Evolutionary conservation across 2,888 invertebrate species (phyloP).

Genomic region (Drosophila borealis): DNA sequence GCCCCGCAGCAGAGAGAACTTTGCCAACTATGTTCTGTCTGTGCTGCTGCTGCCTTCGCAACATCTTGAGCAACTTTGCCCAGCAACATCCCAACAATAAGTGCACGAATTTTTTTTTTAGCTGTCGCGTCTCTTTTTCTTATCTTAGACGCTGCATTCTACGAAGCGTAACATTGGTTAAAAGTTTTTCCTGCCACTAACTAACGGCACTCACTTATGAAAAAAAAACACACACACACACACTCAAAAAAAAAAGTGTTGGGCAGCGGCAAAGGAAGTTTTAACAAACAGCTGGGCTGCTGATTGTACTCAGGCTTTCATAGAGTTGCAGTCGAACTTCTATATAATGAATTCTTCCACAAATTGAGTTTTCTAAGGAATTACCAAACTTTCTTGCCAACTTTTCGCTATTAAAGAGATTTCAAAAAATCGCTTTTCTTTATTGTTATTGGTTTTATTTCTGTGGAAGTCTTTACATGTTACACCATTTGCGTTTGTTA

Average conservation of each 20-base stretch:
- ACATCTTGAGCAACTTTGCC: constrained; percentile 29
- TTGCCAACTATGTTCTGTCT: constrained; percentile 19
- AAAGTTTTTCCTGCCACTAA: constrained; percentile 33
- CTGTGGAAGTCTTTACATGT: neutral
- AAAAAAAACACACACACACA: neutral
- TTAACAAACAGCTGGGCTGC: constrained; percentile 20
- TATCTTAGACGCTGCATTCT: constrained; percentile 47
- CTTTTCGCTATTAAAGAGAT: neutral
- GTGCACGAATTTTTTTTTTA: constrained; percentile 27
- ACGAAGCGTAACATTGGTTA: constrained; percentile 26
- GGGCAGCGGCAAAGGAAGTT: constrained; percentile 15
- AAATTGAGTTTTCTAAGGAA: neutral
- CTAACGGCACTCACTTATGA: constrained; percentile 28
- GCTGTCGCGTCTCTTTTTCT: constrained; percentile 33
- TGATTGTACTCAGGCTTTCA: neutral
- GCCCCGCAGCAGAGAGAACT: neutral
- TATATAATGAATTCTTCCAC: neutral
- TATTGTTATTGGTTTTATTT: neutral
- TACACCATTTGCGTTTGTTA: too few species aligned
- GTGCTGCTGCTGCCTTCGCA: constrained; percentile 11
- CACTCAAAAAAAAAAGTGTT: neutral
- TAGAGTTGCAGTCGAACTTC: constrained; percentile 2
- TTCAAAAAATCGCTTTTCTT: neutral
- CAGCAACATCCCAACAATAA: constrained; percentile 23
- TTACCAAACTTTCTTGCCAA: neutral